Percentiles rank a stretch among this genome's conserved stretches.
Evolutionary conservation across 2,113 vertebrate genomes (phyloP).

Genomic region (Orientallactaga bullata): DNA sequence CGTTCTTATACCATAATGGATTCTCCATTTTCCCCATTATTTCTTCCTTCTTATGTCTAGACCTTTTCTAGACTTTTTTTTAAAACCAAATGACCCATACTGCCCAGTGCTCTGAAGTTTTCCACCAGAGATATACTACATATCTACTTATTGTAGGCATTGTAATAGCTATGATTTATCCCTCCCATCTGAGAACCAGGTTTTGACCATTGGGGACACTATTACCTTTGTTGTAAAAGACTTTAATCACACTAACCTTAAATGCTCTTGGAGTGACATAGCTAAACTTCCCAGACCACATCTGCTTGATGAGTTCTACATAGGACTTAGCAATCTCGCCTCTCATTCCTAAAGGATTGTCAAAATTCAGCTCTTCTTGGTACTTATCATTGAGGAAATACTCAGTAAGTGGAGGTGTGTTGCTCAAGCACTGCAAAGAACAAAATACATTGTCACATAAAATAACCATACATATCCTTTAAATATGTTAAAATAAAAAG

Average conservation of each 20-base stretch:
- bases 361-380: slow-evolving; percentile 96
- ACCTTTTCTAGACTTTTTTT: neutral
- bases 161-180: neutral
- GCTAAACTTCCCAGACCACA: slow-evolving; percentile 98
- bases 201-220: neutral
- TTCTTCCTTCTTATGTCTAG: neutral
- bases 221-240: neutral
- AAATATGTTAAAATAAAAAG: slow-evolving; percentile 64
- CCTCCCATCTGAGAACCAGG: neutral
- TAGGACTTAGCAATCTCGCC: slow-evolving; percentile 98
- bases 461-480: slow-evolving; percentile 37
- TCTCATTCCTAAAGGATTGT: slow-evolving; percentile 99
- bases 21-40: neutral
- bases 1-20: neutral
- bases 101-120: neutral
- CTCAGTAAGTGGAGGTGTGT: slow-evolving; percentile 96
- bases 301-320: slow-evolving; percentile 97
- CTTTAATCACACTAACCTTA: slow-evolving; percentile 90
- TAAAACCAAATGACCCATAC: neutral
- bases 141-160: neutral
- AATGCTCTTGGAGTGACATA: slow-evolving; percentile 98
- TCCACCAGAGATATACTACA: neutral
- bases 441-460: slow-evolving; percentile 74
- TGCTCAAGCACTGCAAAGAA: slow-evolving; percentile 96
- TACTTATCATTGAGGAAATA: slow-evolving; percentile 99